Evolutionary conservation across 2,797 vertebrate genomes (phyloP), one percentile per base, ranked within the genome.

Genomic region (Apogon talboti): DNA sequence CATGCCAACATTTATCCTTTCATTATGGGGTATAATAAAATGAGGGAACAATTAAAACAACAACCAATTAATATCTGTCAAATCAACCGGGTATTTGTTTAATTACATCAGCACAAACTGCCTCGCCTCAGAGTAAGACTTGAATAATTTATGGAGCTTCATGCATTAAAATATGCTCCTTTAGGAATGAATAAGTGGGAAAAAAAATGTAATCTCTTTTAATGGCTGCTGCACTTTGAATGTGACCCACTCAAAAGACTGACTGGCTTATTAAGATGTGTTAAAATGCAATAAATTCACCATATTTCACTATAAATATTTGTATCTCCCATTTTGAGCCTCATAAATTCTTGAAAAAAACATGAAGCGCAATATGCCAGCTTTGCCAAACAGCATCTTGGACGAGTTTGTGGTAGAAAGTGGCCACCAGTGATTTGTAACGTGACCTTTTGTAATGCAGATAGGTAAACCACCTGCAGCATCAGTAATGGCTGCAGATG

Each of bases 401-500:
- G 33, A 15, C 37, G 16, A 16, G 51, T 30, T 21, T 53, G 47
- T 30, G 51, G 33, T 37, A 28, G 45, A 44, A 59, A 48, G 41
- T 58, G 38, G 45, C 38, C 18, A 66, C 15, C 16, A 55, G 44
- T 19, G n/a, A 38, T 48, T 56, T 19, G 42, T 48, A 49, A 42
- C 50, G 33, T 33, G 14, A 48, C 33, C 55, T 46, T 43, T 41
- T 64, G 71, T 11, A 42, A 44, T 61, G 59, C 49, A 62, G 9
- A 35, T 28, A 52, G n/a, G 5, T 55, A 50, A 66, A 72, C 44
- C 73, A 74, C 53, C 51, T 72, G 73, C 58, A 66, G 56, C 44
- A 15, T 40, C 33, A 11, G 0, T 21, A 57, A 53, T 52, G 55
- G 62, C 8, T 45, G 63, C 71, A 61, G 54, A 52, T 71, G 65